A percentile compares a stretch with the other conserved stretches of the same genome.
Conservation (phyloP, 2,113 vertebrate species). For the Mustelus asterias region DNA sequence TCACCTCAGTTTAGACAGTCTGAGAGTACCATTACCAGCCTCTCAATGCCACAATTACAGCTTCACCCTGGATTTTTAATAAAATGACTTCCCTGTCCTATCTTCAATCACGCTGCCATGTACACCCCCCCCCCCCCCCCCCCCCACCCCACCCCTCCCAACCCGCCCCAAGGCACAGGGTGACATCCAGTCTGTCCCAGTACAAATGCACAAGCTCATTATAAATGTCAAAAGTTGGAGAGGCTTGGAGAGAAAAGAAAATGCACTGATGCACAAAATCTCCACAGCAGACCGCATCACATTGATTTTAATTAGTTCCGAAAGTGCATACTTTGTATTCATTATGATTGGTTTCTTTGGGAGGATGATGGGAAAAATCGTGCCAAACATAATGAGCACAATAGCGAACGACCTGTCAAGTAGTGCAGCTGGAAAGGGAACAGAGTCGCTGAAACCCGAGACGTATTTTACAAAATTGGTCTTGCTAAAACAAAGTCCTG, state of each 20-base stretch:
- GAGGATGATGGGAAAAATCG: slow-evolving; percentile 36
- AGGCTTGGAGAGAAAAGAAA: slow-evolving; percentile 37
- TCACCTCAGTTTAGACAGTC: background rate
- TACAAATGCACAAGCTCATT: background rate
- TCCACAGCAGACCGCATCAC: slow-evolving; percentile 38
- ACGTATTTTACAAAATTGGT: background rate
- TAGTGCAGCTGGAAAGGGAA: background rate
- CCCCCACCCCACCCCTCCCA: no score
- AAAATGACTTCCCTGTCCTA: background rate
- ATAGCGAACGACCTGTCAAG: slow-evolving; percentile 8
- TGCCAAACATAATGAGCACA: slow-evolving; percentile 41
- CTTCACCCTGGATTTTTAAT: background rate
- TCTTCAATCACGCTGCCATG: background rate
- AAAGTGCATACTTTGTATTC: slow-evolving; percentile 45
- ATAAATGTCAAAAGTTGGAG: background rate
- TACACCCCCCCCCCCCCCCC: background rate
- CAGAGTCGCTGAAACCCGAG: background rate
- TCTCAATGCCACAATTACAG: background rate
- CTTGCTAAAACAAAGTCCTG: background rate
- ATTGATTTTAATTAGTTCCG: slow-evolving; percentile 43
- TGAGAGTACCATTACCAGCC: background rate
- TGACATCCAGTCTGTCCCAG: background rate
- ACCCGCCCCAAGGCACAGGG: no score
- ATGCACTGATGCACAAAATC: background rate
- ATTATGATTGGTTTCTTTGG: slow-evolving; percentile 45